Conservation (phyloP, 2,113 vertebrate genomes). For the Ciconia stormi region DNA sequence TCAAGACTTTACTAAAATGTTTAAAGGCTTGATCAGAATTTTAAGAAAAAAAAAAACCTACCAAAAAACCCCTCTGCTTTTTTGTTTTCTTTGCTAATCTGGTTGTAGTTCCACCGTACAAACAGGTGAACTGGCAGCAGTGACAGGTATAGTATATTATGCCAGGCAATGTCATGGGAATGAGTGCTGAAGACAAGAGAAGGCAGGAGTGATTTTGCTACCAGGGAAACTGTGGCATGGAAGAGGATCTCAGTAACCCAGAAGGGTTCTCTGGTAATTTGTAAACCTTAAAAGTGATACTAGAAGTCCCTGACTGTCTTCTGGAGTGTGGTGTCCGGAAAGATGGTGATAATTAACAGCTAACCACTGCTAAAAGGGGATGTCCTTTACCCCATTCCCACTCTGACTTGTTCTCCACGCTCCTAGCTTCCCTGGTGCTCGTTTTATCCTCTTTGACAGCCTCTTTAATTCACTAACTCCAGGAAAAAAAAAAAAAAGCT, state of each 20-base stretch:
- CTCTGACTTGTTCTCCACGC: not conserved
- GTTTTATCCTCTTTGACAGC: not conserved
- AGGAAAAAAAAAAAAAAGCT: not conserved
- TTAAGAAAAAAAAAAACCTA: not conserved
- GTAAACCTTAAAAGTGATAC: not conserved
- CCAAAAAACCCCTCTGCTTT: rapidly evolving
- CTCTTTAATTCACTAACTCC: not conserved
- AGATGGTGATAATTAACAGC: not conserved
- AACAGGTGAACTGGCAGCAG: not conserved
- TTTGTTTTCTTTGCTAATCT: not conserved
- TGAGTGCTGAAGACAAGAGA: not conserved
- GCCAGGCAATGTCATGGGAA: not conserved
- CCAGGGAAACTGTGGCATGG: not conserved
- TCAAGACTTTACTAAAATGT: not conserved
- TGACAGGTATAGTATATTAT: rapidly evolving
- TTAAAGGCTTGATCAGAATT: not conserved
- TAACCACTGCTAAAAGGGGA: not conserved
- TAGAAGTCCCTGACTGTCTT: not conserved
- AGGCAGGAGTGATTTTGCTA: not conserved
- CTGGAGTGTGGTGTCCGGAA: not conserved
- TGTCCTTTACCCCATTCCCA: not conserved
- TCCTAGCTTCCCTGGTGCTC: not conserved
- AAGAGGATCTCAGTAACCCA: not conserved
- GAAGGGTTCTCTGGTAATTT: not conserved
- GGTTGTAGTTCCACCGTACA: not conserved